These are phyloP conservation scores for Leptothorax acervorum DNA, from an alignment of 2,888 invertebrate genomes.

Conservation along the genomic window DNA sequence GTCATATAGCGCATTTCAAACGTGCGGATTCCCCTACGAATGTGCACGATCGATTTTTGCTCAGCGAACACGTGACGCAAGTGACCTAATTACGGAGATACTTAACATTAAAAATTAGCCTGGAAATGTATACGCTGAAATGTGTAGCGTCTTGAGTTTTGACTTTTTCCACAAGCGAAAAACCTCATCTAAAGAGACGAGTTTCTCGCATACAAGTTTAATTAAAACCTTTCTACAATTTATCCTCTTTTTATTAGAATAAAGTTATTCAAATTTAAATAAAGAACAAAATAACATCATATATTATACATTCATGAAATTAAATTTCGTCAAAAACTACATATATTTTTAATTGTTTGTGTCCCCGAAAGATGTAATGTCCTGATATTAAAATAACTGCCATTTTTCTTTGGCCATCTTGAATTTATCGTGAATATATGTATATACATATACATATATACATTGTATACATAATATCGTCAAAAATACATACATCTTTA, in stretches of 20 bases:
- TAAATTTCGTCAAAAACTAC: background rate
- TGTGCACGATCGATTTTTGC: constrained; percentile 16
- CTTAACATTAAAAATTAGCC: constrained; percentile 34
- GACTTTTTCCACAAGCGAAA: background rate
- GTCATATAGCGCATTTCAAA: constrained; percentile 11
- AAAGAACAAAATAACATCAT: background rate
- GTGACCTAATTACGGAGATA: constrained; percentile 28
- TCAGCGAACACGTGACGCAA: background rate
- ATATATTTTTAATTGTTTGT: background rate
- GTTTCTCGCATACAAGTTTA: background rate
- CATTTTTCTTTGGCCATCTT: background rate
- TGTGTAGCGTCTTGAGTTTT: background rate
- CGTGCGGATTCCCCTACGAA: background rate
- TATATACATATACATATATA: constrained; percentile 11
- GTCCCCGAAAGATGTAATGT: background rate
- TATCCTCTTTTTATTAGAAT: background rate
- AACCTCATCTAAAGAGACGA: background rate
- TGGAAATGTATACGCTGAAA: background rate
- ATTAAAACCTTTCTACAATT: background rate
- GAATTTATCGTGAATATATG: background rate
- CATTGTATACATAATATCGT: background rate
- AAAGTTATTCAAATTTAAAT: background rate
- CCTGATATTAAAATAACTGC: background rate
- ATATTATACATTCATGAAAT: background rate
- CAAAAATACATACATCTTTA: constrained; percentile 21